A percentile compares a stretch with the other conserved stretches of the same genome.
phyloP scores from a whole-genome alignment of 2,113 vertebrate species.

The Pseudolaguvia tuberculata region DNA sequence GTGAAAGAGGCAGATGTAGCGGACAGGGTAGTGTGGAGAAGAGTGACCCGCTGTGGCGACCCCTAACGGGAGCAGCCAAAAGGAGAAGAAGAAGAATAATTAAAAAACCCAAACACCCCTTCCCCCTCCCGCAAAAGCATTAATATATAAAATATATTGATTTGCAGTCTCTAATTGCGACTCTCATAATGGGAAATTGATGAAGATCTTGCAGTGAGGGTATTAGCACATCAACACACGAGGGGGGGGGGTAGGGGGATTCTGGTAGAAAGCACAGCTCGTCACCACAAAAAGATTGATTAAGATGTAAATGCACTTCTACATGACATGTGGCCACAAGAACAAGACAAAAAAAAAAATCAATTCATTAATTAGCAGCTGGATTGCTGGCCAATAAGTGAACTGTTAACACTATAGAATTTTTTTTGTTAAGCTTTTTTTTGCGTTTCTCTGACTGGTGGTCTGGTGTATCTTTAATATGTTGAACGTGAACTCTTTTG shows the following conservation, averaged over 20 bases:
- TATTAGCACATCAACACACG: constrained; percentile 46
- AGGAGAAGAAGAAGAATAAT: no score
- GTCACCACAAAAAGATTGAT: constrained; percentile 30
- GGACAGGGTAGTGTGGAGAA: no score
- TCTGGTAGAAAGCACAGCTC: constrained; percentile 8
- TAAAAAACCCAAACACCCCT: background rate
- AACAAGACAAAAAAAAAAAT: background rate
- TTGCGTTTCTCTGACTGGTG: background rate
- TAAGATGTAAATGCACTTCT: constrained; percentile 48
- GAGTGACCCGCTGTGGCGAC: no score
- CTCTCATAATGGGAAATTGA: constrained; percentile 49
- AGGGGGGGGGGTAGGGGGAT: background rate
- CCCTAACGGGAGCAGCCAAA: no score
- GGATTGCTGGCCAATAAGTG: constrained; percentile 17
- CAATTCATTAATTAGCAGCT: background rate
- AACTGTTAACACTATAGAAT: background rate
- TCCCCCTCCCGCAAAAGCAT: no score
- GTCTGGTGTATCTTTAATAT: constrained; percentile 28
- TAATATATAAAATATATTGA: constrained; percentile 30
- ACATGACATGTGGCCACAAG: background rate
- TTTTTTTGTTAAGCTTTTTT: background rate
- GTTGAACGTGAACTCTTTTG: constrained; percentile 18
- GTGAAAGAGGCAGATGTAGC: no score
- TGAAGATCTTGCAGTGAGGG: constrained; percentile 39
- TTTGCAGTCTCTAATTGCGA: constrained; percentile 35